These are phyloP conservation scores for Catocala sponsa DNA, from an alignment of 2,888 invertebrate genomes.

Conservation along the genomic window DNA sequence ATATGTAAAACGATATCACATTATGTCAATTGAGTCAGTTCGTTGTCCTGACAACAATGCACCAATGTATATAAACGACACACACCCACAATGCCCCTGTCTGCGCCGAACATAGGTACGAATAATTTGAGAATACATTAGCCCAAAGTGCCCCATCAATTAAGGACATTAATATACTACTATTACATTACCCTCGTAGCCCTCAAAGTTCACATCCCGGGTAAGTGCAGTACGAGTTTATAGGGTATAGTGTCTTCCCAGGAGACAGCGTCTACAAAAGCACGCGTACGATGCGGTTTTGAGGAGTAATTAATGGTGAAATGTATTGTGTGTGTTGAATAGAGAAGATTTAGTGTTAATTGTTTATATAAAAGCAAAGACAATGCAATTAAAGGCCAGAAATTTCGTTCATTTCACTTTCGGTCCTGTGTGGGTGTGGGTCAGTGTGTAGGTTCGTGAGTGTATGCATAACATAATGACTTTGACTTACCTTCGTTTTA, in stretches of 20 bases:
- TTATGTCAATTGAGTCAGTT: conserved; percentile 2
- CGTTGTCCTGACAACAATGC: neutral
- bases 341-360: neutral
- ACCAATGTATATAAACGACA: too few species aligned
- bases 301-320: neutral
- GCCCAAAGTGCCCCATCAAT: conserved; percentile 31
- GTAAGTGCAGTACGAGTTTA: conserved; percentile 1
- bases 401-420: too few species aligned
- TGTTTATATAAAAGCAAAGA: too few species aligned
- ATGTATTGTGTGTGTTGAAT: neutral
- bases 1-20: conserved; percentile 4
- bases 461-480: neutral
- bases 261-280: conserved; percentile 7
- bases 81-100: too few species aligned
- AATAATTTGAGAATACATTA: conserved; percentile 34
- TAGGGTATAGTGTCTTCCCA: conserved; percentile 2
- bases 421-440: too few species aligned
- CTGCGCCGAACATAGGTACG: too few species aligned
- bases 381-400: too few species aligned
- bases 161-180: conserved; percentile 43
- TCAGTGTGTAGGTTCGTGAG: too few species aligned
- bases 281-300: conserved; percentile 13
- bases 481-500: conserved; percentile 73
- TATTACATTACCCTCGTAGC: conserved; percentile 41
- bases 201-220: conserved; percentile 23